These are phyloP conservation scores for Lagopus leucura DNA, from an alignment of 2,113 vertebrate genomes.

Conservation along the genomic window DNA sequence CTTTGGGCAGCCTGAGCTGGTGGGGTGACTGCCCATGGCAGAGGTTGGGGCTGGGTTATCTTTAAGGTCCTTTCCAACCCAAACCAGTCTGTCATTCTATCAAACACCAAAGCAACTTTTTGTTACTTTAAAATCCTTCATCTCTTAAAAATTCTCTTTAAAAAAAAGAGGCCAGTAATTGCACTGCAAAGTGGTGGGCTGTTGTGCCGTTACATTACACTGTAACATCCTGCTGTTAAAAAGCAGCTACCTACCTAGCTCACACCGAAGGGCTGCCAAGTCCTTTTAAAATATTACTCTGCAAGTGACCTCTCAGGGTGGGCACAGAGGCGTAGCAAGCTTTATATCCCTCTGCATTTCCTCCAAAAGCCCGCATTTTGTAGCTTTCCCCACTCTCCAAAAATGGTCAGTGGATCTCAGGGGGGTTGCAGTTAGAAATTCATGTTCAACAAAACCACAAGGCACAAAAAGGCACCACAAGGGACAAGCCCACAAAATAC, in stretches of 20 bases:
- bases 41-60: background rate
- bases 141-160: background rate
- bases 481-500: background rate
- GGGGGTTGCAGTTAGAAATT: background rate
- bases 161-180: background rate
- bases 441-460: background rate
- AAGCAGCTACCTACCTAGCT: background rate
- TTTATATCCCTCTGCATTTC: background rate
- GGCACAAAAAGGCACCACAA: background rate
- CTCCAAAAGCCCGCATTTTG: background rate
- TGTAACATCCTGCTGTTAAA: background rate
- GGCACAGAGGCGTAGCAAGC: rapidly evolving
- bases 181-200: background rate
- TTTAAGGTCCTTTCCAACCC: background rate
- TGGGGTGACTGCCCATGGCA: background rate
- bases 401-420: background rate
- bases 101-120: background rate
- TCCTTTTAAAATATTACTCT: background rate
- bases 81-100: background rate
- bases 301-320: background rate
- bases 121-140: background rate
- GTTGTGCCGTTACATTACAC: rapidly evolving
- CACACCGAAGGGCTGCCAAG: background rate
- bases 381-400: background rate
- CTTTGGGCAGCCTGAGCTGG: background rate